Base-by-base conservation (phyloP, 2,888 invertebrate genomes). In the Eudasyphora cyanicolor region DNA sequence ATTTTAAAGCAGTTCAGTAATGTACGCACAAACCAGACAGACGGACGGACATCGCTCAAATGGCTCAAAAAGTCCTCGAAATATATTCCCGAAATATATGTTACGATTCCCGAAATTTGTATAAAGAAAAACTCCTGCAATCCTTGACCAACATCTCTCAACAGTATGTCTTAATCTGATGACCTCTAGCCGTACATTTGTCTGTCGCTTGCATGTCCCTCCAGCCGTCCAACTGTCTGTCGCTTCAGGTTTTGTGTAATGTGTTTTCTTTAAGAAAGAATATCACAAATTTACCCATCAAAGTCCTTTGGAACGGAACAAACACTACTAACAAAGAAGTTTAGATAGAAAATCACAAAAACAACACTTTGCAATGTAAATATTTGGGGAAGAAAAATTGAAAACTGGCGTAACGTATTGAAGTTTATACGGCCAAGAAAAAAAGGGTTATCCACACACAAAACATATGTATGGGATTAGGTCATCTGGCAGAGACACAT, bases 351-450 rank as follows among this genome's bases (percentile, higher is more conserved):
- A 79, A 64, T 54, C 29, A 70, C 60, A 24, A 73, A 62, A 78
- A 64, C 73, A 62, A 77, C 60, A 62, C 74, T 83, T 80, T 75
- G 21, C 49, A 80, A 80, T 78, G 67, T 76, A 78, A 80, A 84
- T 80, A 84, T 80, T 84, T 80, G 75, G 80, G 77, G 57, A 71
- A 45, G 57, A 51, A 80, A 75, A 71, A 45, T 78, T 83, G 64
- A 83, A 83, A 77, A 80, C 74, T 42, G 67, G 38, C 67, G 24
- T 10, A 42, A 67, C 70, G 45, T 67, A 51, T 80, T 80, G 45
- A 71, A 83, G 77, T 77, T 60, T 19, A 24, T 35, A 1, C n/a
- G 35, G 75, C 12, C n/a, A 14, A 29, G 42, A 2, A 62, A 73
- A 76, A 83, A 84, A 84, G 76, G 83, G 76, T 80, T 81, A 70